A percentile compares a stretch with the other conserved stretches of the same genome.
Conservation (phyloP, 2,888 invertebrate genomes). For the Heterodera filipjevi region DNA sequence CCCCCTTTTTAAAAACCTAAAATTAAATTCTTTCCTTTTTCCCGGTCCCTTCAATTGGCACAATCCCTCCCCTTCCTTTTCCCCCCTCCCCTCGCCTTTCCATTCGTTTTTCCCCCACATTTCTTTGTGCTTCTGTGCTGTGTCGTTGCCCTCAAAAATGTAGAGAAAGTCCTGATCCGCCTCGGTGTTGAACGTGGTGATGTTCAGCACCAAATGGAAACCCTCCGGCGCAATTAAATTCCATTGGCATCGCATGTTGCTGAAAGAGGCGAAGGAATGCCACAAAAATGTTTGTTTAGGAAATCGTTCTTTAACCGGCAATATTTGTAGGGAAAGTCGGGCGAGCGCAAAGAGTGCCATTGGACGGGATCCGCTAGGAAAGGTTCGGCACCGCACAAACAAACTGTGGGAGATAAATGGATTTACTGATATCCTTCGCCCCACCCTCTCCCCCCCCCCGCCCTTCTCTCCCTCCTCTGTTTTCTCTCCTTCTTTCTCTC, state of each 20-base stretch:
- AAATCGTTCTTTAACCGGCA: constrained; percentile 17
- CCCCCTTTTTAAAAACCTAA: too few species aligned
- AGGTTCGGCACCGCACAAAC: constrained; percentile 19
- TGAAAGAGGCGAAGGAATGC: neutral
- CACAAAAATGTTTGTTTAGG: neutral
- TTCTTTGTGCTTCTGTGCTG: constrained; percentile 35
- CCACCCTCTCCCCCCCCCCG: too few species aligned
- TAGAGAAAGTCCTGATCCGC: constrained; percentile 34
- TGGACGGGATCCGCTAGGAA: constrained; percentile 18
- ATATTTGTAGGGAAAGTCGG: constrained; percentile 37
- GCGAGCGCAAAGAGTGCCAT: constrained; percentile 24
- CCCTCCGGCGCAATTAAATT: constrained; percentile 16
- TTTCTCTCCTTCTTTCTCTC: too few species aligned
- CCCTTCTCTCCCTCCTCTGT: neutral
- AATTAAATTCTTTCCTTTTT: too few species aligned
- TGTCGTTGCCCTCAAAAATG: constrained; percentile 42
- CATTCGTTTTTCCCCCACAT: constrained; percentile 24
- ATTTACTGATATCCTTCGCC: too few species aligned
- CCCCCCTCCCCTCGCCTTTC: too few species aligned
- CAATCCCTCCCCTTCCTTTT: too few species aligned
- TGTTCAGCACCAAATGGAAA: constrained; percentile 5
- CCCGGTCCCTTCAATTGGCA: too few species aligned
- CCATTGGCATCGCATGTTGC: constrained; percentile 13
- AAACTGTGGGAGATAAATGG: constrained; percentile 9
- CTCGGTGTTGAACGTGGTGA: constrained; percentile 15